These are phyloP conservation scores for Dryas iulia DNA, from an alignment of 1,140 invertebrate genomes.

Conservation along the genomic window DNA sequence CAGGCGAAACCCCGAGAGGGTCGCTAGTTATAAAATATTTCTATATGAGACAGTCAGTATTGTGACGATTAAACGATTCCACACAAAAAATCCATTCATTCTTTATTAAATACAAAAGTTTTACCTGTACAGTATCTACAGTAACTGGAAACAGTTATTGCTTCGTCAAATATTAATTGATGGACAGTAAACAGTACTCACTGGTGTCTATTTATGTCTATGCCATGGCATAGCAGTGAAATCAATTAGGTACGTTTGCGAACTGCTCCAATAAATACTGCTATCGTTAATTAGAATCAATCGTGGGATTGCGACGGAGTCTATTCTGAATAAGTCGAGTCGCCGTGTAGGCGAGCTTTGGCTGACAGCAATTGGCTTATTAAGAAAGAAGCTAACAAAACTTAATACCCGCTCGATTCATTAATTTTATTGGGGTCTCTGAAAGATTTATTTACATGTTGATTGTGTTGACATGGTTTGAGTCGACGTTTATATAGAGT, in stretches of 20 bases:
- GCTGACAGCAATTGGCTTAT: slow-evolving; percentile 70
- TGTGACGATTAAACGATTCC: neutral
- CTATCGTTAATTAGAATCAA: slow-evolving; percentile 79
- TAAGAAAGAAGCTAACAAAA: slow-evolving; percentile 60
- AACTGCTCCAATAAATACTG: slow-evolving; percentile 75
- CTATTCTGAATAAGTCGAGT: slow-evolving; percentile 65
- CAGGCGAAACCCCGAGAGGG: too few relatives aligned
- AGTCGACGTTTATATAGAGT: neutral
- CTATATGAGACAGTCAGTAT: neutral
- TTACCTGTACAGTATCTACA: neutral
- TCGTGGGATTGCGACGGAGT: slow-evolving; percentile 67
- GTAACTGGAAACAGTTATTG: slow-evolving; percentile 24
- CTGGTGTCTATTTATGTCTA: slow-evolving; percentile 41
- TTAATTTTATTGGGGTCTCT: slow-evolving; percentile 46
- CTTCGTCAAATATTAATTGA: slow-evolving; percentile 41
- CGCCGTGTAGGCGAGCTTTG: slow-evolving; percentile 56
- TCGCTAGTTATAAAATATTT: too few relatives aligned
- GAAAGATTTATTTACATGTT: slow-evolving; percentile 40
- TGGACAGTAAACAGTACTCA: slow-evolving; percentile 47
- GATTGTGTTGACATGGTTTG: neutral
- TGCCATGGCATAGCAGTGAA: slow-evolving; percentile 50
- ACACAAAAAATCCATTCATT: neutral
- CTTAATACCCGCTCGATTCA: slow-evolving; percentile 50
- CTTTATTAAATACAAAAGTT: slow-evolving; percentile 12
- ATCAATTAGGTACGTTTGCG: slow-evolving; percentile 76